Evolutionary conservation across 2,797 vertebrate species (phyloP).

Genomic region (Oreochromis grahami): DNA sequence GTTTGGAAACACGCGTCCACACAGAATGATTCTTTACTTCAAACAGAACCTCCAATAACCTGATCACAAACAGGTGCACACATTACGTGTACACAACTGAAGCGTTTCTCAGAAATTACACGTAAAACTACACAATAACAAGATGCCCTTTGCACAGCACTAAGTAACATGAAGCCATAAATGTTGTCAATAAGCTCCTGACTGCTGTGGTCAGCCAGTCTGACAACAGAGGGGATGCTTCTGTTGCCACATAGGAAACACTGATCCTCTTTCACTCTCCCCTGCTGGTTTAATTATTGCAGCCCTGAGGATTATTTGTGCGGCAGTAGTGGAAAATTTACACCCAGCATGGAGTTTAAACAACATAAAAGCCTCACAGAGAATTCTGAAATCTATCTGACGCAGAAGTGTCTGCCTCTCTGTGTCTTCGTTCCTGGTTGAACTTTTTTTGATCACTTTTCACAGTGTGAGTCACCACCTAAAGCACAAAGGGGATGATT

Average conservation of each 20-base stretch:
- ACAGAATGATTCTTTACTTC: neutral
- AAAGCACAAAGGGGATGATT: neutral
- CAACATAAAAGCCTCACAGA: slow-evolving; percentile 4
- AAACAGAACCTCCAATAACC: neutral
- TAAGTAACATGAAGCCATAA: neutral
- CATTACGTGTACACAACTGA: neutral
- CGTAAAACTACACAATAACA: neutral
- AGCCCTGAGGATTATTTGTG: slow-evolving; percentile 33
- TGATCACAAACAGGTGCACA: neutral
- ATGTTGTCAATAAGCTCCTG: neutral
- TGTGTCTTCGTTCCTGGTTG: neutral
- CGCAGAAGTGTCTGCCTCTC: neutral
- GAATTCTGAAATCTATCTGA: neutral
- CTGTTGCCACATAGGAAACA: neutral
- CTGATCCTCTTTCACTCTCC: slow-evolving; percentile 1
- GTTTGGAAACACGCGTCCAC: neutral
- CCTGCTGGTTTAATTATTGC: slow-evolving; percentile 59
- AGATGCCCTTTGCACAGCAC: neutral
- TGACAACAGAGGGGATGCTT: neutral
- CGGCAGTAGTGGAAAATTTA: slow-evolving; percentile 9
- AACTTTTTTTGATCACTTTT: neutral
- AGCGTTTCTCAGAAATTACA: neutral
- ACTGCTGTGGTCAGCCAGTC: slow-evolving; percentile 1
- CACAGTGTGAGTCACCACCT: neutral
- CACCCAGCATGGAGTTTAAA: slow-evolving; percentile 25